phyloP scores from a whole-genome alignment of 2,888 invertebrate genomes.

The Yponomeuta plumbellus region DNA sequence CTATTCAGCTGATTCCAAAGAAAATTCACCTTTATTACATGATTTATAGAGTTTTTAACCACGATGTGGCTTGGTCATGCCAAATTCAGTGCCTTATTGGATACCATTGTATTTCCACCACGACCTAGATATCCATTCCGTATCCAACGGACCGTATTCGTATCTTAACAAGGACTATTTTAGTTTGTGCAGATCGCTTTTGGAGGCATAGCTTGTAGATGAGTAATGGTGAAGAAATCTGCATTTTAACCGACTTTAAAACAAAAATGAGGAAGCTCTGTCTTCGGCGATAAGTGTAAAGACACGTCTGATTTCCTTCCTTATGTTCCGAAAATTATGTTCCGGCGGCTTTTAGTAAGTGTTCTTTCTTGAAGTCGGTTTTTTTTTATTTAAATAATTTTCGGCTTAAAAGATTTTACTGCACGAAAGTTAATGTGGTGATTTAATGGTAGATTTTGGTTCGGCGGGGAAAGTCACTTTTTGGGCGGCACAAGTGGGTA shows the following conservation, averaged over 20 bases:
- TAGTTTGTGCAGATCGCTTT: background rate
- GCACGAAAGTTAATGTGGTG: background rate
- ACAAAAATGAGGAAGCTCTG: too few species aligned
- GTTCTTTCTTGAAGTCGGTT: background rate
- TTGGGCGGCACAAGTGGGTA: background rate
- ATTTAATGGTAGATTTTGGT: background rate
- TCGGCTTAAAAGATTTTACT: background rate
- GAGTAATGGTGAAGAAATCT: background rate
- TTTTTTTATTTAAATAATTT: background rate
- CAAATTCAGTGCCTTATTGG: background rate
- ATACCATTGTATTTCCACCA: background rate
- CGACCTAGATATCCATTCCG: background rate
- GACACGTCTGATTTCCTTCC: too few species aligned
- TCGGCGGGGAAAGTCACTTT: background rate
- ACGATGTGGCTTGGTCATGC: background rate
- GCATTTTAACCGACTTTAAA: background rate
- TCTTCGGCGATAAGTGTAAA: too few species aligned
- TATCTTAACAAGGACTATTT: background rate
- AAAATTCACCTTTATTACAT: background rate
- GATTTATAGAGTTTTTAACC: background rate
- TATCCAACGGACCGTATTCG: background rate
- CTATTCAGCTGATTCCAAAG: background rate
- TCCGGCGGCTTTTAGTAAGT: too few species aligned
- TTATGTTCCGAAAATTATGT: too few species aligned
- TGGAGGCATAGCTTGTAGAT: background rate